Base-by-base conservation (phyloP, 2,888 invertebrate genomes). In the Megalurothrips usitatus region DNA sequence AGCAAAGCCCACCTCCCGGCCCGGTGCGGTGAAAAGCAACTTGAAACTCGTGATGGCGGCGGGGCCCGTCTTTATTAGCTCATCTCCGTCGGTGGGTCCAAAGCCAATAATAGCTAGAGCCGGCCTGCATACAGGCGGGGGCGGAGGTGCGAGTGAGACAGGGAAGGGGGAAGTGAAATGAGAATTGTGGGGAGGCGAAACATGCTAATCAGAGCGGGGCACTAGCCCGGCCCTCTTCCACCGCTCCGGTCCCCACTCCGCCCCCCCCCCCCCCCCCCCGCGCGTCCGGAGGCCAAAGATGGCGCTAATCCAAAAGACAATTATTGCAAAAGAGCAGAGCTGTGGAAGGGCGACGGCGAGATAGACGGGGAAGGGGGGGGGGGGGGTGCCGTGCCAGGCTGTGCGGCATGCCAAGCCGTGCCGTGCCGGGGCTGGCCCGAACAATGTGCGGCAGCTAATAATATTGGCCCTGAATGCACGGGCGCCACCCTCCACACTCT, bases 361-460 rank as follows among this genome's bases (percentile, higher is more conserved):
- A 58, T 6, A 58, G 17, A 14, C 19, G n/a, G 17, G 6, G 58
- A 14, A 58, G 58, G 14, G 58, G 6, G 58, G n/a, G 17, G n/a
- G 58, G n/a, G 58, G 8, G 52, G 52, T 12, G 17, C n/a, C n/a
- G n/a, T n/a, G n/a, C n/a, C n/a, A n/a, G n/a, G n/a, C n/a, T n/a
- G n/a, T n/a, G n/a, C n/a, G n/a, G n/a, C n/a, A n/a, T n/a, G n/a
- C n/a, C n/a, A n/a, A n/a, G n/a, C n/a, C n/a, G n/a, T n/a, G n/a
- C n/a, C n/a, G n/a, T n/a, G n/a, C n/a, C 52, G 52, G 14, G n/a
- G 52, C 14, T 52, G 52, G 17, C 14, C 58, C 58, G 58, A 58
- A 58, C 58, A 58, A 58, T 58, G 58, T n/a, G n/a, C 58, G 58
- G 19, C n/a, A 58, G 58, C 58, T 58, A 58, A 58, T 58, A 58